These are phyloP conservation scores for Parotocinclus haroldoi DNA, from an alignment of 2,797 vertebrate genomes.

Conservation along the genomic window DNA sequence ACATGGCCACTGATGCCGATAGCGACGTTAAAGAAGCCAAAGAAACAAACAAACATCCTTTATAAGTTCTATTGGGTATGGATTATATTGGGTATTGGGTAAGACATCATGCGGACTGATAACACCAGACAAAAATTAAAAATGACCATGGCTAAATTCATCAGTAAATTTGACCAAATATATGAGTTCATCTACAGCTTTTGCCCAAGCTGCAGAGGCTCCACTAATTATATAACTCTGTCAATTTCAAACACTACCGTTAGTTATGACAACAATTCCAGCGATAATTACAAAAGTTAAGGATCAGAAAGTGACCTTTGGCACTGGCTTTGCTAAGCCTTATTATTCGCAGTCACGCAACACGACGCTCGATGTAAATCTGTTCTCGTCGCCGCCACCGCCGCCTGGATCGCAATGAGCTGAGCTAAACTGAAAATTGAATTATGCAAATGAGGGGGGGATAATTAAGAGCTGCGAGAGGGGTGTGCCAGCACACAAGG, in stretches of 20 bases:
- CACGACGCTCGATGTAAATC: neutral
- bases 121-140: too few relatives aligned
- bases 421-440: conserved; percentile 31
- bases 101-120: too few relatives aligned
- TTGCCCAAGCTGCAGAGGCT: neutral
- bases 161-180: neutral
- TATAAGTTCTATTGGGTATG: too few relatives aligned
- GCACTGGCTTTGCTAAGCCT: neutral
- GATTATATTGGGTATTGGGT: too few relatives aligned
- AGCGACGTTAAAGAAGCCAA: too few relatives aligned
- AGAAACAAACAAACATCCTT: too few relatives aligned
- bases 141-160: too few relatives aligned
- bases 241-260: neutral
- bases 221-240: neutral
- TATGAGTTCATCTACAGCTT: neutral
- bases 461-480: conserved; percentile 9
- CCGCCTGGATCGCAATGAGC: conserved; percentile 1
- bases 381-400: neutral
- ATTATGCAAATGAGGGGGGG: conserved; percentile 35
- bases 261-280: neutral
- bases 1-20: too few relatives aligned
- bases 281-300: neutral
- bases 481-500: neutral
- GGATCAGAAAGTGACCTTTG: conserved; percentile 14
- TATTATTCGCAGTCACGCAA: neutral